Percentiles rank a stretch among this genome's conserved stretches.
Evolutionary conservation across 2,113 vertebrate genomes (phyloP).

Genomic region (Cynopterus brachyotis): DNA sequence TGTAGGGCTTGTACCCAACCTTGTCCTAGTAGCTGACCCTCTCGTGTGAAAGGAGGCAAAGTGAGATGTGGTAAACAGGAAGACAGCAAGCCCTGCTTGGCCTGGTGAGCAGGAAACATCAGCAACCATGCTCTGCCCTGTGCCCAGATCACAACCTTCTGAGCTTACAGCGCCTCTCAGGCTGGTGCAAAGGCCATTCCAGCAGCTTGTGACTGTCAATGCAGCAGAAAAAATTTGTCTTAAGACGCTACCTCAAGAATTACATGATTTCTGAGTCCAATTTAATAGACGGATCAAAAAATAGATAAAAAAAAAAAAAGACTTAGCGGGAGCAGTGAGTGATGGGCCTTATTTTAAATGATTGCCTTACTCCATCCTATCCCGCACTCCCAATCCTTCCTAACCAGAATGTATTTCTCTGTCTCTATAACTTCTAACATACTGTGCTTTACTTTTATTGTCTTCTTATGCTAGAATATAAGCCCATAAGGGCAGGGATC

Average conservation of each 20-base stretch:
- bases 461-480: not conserved
- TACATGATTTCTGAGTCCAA: not conserved
- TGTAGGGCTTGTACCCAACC: conserved; percentile 10
- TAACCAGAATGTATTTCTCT: not conserved
- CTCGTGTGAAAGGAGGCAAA: not conserved
- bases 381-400: too few relatives aligned
- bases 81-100: conserved; percentile 1
- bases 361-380: not conserved
- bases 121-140: not conserved
- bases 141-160: not conserved
- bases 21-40: conserved; percentile 50
- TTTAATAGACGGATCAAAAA: not conserved
- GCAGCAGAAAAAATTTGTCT: conserved; percentile 27
- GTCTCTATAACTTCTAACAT: not conserved
- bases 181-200: not conserved
- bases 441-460: not conserved
- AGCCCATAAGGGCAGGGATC: not conserved
- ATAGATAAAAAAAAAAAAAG: not conserved
- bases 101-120: conserved; percentile 33
- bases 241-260: conserved; percentile 4
- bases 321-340: not conserved
- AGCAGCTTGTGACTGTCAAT: conserved; percentile 25
- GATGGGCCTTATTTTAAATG: not conserved
- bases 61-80: conserved; percentile 69
- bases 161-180: not conserved